These are phyloP conservation scores for Colletes latitarsis DNA, from an alignment of 1,140 invertebrate species.

Conservation along the genomic window DNA sequence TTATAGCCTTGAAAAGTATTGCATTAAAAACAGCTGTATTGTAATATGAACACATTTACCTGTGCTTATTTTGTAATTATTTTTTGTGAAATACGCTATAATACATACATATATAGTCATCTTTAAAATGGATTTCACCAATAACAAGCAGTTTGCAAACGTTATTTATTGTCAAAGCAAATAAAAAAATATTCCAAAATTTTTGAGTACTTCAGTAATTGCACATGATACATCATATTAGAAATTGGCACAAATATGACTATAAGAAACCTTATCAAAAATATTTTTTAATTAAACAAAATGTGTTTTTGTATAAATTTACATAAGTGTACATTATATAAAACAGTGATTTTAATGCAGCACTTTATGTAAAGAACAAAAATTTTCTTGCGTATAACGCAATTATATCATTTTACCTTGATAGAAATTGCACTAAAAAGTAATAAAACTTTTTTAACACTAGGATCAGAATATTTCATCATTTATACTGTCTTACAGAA, in stretches of 20 bases:
- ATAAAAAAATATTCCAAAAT: slow-evolving; percentile 5
- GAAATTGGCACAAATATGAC: slow-evolving; percentile 51
- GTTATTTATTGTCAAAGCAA: not conserved
- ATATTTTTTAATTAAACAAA: slow-evolving; percentile 27
- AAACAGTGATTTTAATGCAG: slow-evolving; percentile 63
- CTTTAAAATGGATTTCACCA: not conserved
- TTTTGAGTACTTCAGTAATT: not conserved
- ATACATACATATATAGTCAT: not conserved
- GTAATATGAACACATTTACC: slow-evolving; percentile 10
- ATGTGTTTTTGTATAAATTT: slow-evolving; percentile 4
- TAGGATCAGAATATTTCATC: not conserved
- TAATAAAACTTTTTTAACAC: slow-evolving; percentile 2
- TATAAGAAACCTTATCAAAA: slow-evolving; percentile 41
- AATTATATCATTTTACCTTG: not conserved
- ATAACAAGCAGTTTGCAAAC: not conserved
- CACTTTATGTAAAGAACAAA: slow-evolving; percentile 48
- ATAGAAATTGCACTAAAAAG: slow-evolving; percentile 3
- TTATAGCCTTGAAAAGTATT: slow-evolving; percentile 50
- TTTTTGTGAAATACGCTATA: slow-evolving; percentile 3
- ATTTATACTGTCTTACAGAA: slow-evolving; percentile 6
- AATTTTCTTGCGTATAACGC: slow-evolving; percentile 1
- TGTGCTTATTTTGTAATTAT: not conserved
- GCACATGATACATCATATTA: slow-evolving; percentile 37
- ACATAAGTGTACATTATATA: not conserved
- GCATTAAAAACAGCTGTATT: slow-evolving; percentile 57